A percentile compares a stretch with the other conserved stretches of the same genome.
Evolutionary conservation across 2,888 invertebrate species (phyloP).

Genomic region (Phortica okadai): DNA sequence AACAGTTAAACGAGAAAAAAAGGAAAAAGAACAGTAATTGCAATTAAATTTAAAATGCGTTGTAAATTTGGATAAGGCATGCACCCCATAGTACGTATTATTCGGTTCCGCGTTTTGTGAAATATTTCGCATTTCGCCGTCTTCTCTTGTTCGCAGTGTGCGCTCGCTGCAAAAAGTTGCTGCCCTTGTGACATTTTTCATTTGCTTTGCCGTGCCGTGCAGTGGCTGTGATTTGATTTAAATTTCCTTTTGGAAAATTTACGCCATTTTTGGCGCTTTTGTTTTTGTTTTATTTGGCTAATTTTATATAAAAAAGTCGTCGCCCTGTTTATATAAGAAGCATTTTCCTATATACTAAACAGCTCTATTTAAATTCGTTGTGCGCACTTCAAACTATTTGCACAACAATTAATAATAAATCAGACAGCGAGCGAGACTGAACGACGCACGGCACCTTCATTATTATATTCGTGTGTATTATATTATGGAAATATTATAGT

Average conservation of each 20-base stretch:
- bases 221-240: slow-evolving; percentile 28
- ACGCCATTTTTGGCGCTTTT: slow-evolving; percentile 21
- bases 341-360: slow-evolving; percentile 18
- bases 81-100: too few species aligned
- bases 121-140: neutral
- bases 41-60: neutral
- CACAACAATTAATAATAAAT: slow-evolving; percentile 30
- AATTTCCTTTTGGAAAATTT: slow-evolving; percentile 14
- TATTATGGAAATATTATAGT: neutral
- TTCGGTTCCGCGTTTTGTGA: neutral
- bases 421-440: neutral
- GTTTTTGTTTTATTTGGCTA: slow-evolving; percentile 38
- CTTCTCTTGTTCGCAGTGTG: slow-evolving; percentile 1
- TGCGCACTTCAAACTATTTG: slow-evolving; percentile 42
- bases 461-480: neutral
- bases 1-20: slow-evolving; percentile 58
- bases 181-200: slow-evolving; percentile 47
- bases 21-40: slow-evolving; percentile 7
- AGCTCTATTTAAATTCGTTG: slow-evolving; percentile 45
- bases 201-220: slow-evolving; percentile 1
- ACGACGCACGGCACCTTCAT: neutral
- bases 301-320: neutral
- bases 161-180: slow-evolving; percentile 35
- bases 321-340: neutral
- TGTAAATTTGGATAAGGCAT: too few species aligned